Percentiles rank a stretch among this genome's conserved stretches.
These are phyloP conservation scores for Heliconius himera DNA, from an alignment of 1,140 invertebrate species.

Conservation along the genomic window DNA sequence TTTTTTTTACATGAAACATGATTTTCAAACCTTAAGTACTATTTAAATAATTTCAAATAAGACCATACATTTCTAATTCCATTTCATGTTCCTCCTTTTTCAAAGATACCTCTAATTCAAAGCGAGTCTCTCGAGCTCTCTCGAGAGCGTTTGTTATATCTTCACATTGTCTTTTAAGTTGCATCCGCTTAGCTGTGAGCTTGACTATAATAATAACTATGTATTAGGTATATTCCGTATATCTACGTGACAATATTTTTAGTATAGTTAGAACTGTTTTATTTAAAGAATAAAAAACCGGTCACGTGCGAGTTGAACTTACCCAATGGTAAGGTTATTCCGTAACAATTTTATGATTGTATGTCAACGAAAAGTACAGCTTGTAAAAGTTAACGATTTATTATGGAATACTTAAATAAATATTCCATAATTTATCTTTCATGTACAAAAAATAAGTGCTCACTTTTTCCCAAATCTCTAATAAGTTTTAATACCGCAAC, in stretches of 20 bases:
- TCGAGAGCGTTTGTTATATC: conserved; percentile 45
- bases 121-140: conserved; percentile 41
- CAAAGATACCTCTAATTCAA: conserved; percentile 41
- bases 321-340: no score
- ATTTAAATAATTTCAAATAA: not conserved
- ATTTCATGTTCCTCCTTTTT: conserved; percentile 49
- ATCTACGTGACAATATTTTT: not conserved
- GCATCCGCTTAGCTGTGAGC: conserved; percentile 60
- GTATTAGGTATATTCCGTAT: not conserved
- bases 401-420: no score
- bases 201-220: conserved; percentile 43
- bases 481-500: no score
- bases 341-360: no score
- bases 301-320: no score
- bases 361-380: no score
- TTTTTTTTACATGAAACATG: no score
- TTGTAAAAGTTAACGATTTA: no score
- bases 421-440: no score
- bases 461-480: no score
- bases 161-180: conserved; percentile 59
- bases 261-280: not conserved
- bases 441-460: no score
- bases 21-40: not conserved
- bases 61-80: conserved; percentile 51
- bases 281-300: no score